phyloP scores from a whole-genome alignment of 2,113 vertebrate species.

The Phalacrocorax aristotelis region DNA sequence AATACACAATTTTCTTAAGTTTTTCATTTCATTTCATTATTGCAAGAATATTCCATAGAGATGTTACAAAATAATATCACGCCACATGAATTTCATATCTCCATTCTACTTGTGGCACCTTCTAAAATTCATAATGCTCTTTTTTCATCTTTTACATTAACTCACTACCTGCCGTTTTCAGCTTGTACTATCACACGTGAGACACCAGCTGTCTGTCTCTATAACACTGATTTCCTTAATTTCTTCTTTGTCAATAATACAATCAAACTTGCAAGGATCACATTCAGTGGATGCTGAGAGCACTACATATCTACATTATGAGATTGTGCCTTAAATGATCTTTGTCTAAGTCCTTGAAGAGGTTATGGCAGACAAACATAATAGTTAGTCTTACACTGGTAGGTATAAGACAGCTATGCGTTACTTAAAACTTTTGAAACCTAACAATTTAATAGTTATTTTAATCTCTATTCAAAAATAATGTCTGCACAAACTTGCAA shows the following conservation, averaged over 20 bases:
- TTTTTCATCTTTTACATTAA: background rate
- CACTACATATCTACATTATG: background rate
- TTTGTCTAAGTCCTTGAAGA: background rate
- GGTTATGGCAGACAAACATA: background rate
- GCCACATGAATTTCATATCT: background rate
- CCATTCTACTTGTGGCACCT: background rate
- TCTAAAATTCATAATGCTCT: background rate
- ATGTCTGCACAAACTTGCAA: background rate
- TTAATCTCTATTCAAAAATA: background rate
- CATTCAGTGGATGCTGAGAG: background rate
- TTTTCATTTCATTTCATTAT: background rate
- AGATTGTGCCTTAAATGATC: background rate
- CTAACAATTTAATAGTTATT: background rate
- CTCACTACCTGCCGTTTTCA: background rate
- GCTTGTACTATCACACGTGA: background rate
- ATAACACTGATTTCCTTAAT: background rate
- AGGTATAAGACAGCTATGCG: background rate
- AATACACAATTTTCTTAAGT: background rate
- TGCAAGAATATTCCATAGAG: background rate
- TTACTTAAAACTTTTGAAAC: background rate
- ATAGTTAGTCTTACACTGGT: background rate
- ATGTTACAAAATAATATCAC: background rate
- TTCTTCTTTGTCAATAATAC: background rate
- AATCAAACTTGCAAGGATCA: background rate
- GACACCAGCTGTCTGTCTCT: background rate